A percentile compares a stretch with the other conserved stretches of the same genome.
These are phyloP conservation scores for Sebastes hopkinsi DNA, from an alignment of 2,797 vertebrate genomes.

Conservation along the genomic window DNA sequence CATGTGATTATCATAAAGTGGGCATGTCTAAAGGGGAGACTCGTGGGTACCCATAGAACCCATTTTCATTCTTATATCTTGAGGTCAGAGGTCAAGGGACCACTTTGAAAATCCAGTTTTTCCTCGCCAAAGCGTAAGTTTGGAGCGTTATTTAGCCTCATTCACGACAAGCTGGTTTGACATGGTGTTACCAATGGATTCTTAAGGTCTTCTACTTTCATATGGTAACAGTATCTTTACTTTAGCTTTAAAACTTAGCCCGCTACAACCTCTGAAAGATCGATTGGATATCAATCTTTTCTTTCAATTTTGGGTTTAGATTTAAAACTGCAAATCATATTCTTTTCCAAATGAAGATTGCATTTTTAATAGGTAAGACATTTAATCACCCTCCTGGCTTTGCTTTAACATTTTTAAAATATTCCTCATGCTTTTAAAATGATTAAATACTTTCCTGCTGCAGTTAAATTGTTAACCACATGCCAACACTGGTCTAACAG, in stretches of 20 bases:
- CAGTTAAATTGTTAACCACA: background rate
- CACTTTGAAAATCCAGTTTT: too few relatives aligned
- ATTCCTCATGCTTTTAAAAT: background rate
- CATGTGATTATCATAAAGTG: too few relatives aligned
- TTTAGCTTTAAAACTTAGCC: rapidly evolving
- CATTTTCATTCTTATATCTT: too few relatives aligned
- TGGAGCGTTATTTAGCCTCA: too few relatives aligned
- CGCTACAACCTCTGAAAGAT: too few relatives aligned
- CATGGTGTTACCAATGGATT: rapidly evolving
- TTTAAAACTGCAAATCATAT: background rate
- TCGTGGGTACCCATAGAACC: too few relatives aligned
- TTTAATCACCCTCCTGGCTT: background rate
- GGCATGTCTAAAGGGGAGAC: too few relatives aligned
- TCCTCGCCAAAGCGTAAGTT: too few relatives aligned
- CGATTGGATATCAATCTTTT: background rate
- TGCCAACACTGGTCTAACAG: background rate
- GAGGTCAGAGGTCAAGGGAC: too few relatives aligned
- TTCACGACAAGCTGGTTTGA: too few relatives aligned
- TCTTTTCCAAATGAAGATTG: background rate
- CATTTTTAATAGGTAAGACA: background rate
- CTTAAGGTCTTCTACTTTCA: too few relatives aligned
- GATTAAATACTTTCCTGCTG: background rate
- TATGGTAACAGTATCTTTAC: too few relatives aligned
- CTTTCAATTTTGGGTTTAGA: background rate
- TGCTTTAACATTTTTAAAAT: background rate